phyloP scores from a whole-genome alignment of 2,888 invertebrate genomes.

The Sinodicranocentrus sp. region DNA sequence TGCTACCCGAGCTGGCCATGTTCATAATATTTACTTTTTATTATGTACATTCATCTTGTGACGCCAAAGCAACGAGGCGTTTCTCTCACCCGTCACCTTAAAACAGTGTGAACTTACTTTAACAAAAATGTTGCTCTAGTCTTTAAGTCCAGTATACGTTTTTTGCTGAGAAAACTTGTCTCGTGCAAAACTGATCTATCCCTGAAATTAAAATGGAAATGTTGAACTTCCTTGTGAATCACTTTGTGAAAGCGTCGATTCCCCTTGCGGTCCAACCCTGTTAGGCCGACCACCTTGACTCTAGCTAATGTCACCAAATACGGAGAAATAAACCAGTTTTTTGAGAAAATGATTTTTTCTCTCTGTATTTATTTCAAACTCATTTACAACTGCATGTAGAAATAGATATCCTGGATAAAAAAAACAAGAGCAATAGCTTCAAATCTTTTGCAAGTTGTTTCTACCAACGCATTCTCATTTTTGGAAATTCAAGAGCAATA shows the following conservation, averaged over 20 bases:
- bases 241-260: too few relatives aligned
- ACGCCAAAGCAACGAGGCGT: too few relatives aligned
- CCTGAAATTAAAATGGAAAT: constrained; percentile 3
- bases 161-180: too few relatives aligned
- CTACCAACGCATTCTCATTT: neutral
- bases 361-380: too few relatives aligned
- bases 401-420: constrained; percentile 26
- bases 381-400: neutral
- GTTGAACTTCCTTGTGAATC: neutral
- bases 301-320: constrained; percentile 30
- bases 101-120: too few relatives aligned
- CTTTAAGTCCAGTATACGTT: too few relatives aligned
- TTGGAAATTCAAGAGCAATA: constrained; percentile 15
- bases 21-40: too few relatives aligned
- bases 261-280: too few relatives aligned
- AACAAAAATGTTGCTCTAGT: too few relatives aligned
- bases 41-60: too few relatives aligned
- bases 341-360: neutral
- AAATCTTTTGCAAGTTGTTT: neutral
- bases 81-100: too few relatives aligned
- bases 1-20: constrained; percentile 18
- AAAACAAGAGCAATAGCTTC: neutral
- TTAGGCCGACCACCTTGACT: too few relatives aligned
- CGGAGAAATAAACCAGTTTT: constrained; percentile 24
- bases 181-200: constrained; percentile 16